These are phyloP conservation scores for Orthosia incerta DNA, from an alignment of 2,888 invertebrate species.

Conservation along the genomic window DNA sequence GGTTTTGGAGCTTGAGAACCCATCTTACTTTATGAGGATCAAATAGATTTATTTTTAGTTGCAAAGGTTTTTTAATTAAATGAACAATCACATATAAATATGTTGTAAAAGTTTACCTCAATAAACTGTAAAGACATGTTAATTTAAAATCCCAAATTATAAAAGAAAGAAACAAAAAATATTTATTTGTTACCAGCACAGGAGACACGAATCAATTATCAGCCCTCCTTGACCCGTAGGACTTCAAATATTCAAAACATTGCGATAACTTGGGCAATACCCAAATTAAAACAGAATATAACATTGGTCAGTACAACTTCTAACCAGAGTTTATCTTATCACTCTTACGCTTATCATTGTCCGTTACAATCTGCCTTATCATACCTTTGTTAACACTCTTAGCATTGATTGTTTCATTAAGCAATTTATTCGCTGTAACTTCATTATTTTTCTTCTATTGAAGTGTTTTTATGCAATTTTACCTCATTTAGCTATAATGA, in stretches of 20 bases:
- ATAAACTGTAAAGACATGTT: neutral
- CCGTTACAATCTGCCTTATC: constrained; percentile 20
- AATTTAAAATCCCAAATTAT: neutral
- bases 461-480: constrained; percentile 17
- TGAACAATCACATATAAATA: neutral
- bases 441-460: constrained; percentile 24
- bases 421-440: constrained; percentile 21
- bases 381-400: constrained; percentile 21
- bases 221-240: neutral
- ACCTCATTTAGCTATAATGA: constrained; percentile 9
- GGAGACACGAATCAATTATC: no score
- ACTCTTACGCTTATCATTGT: constrained; percentile 21
- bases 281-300: constrained; percentile 16
- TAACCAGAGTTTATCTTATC: constrained; percentile 30
- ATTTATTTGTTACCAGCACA: no score
- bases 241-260: neutral
- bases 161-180: no score
- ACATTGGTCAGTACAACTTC: neutral
- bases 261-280: neutral
- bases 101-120: neutral
- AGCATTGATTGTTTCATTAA: constrained; percentile 32
- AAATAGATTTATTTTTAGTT: neutral
- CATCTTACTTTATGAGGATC: neutral
- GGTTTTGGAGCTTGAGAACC: no score
- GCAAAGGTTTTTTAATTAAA: neutral